Percentiles rank a stretch among this genome's conserved stretches.
Conservation (phyloP, 2,113 vertebrate genomes). For the Calonectris borealis region DNA sequence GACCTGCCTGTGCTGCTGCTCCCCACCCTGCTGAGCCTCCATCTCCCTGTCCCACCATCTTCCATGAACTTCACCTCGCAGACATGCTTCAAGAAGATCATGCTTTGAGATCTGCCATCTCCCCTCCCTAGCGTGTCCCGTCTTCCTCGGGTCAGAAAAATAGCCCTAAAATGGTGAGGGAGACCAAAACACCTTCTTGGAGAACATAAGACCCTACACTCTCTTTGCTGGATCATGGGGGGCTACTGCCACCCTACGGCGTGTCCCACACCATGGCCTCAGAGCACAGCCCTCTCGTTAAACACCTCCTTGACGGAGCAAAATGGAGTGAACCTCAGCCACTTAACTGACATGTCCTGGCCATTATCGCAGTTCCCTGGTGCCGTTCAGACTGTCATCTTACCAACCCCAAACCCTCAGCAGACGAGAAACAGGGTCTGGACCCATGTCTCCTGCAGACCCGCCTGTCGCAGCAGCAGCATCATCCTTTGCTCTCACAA, state of each 20-base stretch:
- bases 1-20: background rate
- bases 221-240: background rate
- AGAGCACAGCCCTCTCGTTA: background rate
- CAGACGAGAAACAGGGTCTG: background rate
- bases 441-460: background rate
- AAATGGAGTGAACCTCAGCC: background rate
- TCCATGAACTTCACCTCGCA: background rate
- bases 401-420: background rate
- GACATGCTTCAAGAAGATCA: background rate
- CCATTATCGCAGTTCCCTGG: background rate
- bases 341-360: background rate
- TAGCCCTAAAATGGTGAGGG: background rate
- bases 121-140: background rate
- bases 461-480: accelerated
- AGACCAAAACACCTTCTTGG: background rate
- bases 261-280: background rate
- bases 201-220: accelerated
- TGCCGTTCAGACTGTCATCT: background rate
- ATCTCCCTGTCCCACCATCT: accelerated
- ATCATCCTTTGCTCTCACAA: background rate
- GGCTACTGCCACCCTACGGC: background rate
- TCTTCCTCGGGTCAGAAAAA: background rate
- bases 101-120: background rate
- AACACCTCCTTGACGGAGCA: background rate
- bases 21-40: background rate